phyloP scores from a whole-genome alignment of 2,113 vertebrate genomes.

The Camelus bactrianus region DNA sequence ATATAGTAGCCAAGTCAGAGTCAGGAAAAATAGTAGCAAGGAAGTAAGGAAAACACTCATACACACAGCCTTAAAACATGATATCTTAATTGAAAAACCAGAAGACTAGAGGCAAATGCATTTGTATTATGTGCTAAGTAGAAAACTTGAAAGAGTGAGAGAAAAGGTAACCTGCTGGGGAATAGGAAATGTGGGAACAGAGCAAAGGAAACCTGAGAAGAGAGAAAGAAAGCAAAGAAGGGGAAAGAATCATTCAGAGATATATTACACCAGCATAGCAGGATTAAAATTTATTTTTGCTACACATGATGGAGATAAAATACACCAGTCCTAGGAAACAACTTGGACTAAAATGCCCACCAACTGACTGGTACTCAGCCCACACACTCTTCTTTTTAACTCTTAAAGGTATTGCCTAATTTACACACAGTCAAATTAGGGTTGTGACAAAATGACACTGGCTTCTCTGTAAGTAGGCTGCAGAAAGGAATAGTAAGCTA shows the following conservation, averaged over 20 bases:
- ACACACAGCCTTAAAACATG: slow-evolving; percentile 55
- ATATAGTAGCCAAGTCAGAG: slow-evolving; percentile 80
- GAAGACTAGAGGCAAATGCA: slow-evolving; percentile 62
- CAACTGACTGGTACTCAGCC: background rate
- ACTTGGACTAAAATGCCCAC: background rate
- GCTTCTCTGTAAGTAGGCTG: background rate
- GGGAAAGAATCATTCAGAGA: background rate
- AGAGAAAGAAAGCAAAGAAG: background rate
- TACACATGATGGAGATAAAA: background rate
- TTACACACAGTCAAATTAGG: background rate
- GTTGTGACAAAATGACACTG: background rate
- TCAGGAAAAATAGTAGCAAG: slow-evolving; percentile 76
- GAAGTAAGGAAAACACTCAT: slow-evolving; percentile 12
- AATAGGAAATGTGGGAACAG: rapidly evolving
- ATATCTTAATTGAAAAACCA: slow-evolving; percentile 81
- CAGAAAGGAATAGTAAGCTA: background rate
- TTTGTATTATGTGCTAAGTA: rapidly evolving
- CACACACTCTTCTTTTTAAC: background rate
- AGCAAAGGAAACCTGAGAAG: background rate
- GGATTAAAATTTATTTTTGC: background rate
- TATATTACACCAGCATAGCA: background rate
- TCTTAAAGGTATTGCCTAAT: background rate
- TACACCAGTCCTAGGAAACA: background rate
- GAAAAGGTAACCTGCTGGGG: background rate
- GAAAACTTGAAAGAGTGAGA: background rate